A percentile compares a stretch with the other conserved stretches of the same genome.
These are phyloP conservation scores for Aplodontia rufa DNA, from an alignment of 2,113 vertebrate genomes.

Conservation along the genomic window DNA sequence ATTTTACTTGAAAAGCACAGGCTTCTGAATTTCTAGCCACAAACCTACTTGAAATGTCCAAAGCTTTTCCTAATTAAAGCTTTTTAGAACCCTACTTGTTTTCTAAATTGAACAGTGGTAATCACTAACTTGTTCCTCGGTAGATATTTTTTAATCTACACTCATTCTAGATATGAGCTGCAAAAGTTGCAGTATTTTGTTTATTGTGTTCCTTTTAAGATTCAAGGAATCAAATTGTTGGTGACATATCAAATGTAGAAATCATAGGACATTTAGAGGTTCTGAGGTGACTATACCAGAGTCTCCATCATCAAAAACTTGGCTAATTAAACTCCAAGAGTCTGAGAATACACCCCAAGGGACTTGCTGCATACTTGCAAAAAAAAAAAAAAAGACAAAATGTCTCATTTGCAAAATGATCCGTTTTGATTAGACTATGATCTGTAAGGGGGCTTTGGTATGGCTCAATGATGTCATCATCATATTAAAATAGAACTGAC, in stretches of 20 bases:
- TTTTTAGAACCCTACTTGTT: neutral
- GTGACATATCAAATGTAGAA: neutral
- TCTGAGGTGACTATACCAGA: neutral
- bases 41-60: neutral
- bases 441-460: neutral
- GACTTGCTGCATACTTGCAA: neutral
- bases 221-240: neutral
- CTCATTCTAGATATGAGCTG: neutral
- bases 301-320: neutral
- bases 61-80: neutral
- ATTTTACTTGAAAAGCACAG: neutral
- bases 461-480: neutral
- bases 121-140: neutral
- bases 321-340: neutral
- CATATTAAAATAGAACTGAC: constrained; percentile 10
- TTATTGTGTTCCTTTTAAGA: neutral
- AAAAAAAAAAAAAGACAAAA: neutral
- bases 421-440: neutral
- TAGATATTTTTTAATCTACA: neutral
- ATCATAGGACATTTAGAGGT: neutral
- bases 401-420: neutral
- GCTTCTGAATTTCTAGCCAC: neutral
- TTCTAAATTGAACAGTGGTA: neutral
- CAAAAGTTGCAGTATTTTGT: neutral
- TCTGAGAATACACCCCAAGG: neutral